A percentile compares a stretch with the other conserved stretches of the same genome.
These are phyloP conservation scores for Enoplosus armatus DNA, from an alignment of 2,797 vertebrate species.

Conservation along the genomic window DNA sequence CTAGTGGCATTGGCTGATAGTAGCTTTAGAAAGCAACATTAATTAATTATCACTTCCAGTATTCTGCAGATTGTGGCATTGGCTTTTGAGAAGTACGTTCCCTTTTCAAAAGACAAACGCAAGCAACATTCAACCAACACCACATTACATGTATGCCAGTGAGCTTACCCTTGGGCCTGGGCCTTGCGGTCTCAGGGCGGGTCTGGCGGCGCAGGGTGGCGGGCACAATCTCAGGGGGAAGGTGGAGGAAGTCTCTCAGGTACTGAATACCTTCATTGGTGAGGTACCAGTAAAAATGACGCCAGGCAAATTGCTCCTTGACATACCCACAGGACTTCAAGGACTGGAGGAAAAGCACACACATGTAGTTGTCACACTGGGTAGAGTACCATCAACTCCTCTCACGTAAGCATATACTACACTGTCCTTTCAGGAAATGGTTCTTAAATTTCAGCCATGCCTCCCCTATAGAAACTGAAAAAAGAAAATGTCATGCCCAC, in stretches of 20 bases:
- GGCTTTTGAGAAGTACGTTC: background rate
- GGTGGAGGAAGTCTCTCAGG: constrained; percentile 96
- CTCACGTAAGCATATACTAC: background rate
- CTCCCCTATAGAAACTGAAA: too few species aligned
- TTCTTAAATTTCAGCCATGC: background rate
- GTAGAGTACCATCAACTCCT: background rate
- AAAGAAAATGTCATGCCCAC: background rate
- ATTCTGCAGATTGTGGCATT: background rate
- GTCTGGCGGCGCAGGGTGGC: constrained; percentile 96
- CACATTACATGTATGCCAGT: accelerated
- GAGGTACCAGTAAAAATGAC: constrained; percentile 99
- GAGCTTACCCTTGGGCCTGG: constrained; percentile 93
- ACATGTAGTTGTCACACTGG: background rate
- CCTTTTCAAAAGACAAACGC: background rate
- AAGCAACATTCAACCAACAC: background rate
- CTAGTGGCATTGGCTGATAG: too few species aligned
- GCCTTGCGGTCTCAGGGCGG: constrained; percentile 96
- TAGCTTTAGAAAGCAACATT: background rate
- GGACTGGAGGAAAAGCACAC: constrained; percentile 83
- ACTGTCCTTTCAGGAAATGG: background rate
- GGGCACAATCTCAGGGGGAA: constrained; percentile 97
- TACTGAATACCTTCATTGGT: constrained; percentile 99
- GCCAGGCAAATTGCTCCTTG: constrained; percentile 99
- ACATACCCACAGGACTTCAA: constrained; percentile 98
- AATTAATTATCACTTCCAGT: background rate